These are phyloP conservation scores for Fissipunctia ypsillon DNA, from an alignment of 2,888 invertebrate genomes.

Conservation along the genomic window DNA sequence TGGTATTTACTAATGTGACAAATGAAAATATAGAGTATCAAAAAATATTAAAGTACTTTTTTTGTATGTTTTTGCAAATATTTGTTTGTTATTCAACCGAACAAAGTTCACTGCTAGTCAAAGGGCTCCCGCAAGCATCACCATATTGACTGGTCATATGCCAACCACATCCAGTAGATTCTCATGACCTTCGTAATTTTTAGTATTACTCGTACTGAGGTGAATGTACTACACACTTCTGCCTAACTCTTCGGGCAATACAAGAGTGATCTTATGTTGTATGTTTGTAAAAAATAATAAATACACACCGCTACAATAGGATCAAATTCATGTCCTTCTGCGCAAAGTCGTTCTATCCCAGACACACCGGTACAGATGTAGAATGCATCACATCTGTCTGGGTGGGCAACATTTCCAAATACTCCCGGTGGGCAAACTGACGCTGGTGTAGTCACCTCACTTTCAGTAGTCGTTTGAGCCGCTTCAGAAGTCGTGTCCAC, in stretches of 20 bases:
- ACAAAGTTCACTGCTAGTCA: not conserved
- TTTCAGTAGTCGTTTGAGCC: slow-evolving; percentile 44
- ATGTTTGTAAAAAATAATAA: not conserved
- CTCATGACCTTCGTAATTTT: not conserved
- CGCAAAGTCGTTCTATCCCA: not conserved
- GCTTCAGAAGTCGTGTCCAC: slow-evolving; percentile 38
- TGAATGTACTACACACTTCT: not conserved
- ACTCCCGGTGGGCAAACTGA: slow-evolving; percentile 65
- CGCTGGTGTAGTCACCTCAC: slow-evolving; percentile 7
- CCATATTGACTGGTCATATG: not conserved
- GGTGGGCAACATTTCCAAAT: slow-evolving; percentile 69
- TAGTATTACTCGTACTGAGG: not conserved
- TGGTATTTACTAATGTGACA: no score
- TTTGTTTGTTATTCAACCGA: not conserved
- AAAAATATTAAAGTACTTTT: not conserved
- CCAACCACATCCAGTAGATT: not conserved
- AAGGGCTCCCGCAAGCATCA: not conserved
- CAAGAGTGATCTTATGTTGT: not conserved
- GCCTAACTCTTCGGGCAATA: not conserved
- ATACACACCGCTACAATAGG: not conserved
- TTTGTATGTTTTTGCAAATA: not conserved
- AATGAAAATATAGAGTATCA: no score
- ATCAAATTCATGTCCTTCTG: slow-evolving; percentile 4
- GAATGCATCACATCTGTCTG: slow-evolving; percentile 66
- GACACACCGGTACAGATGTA: slow-evolving; percentile 64